Evolutionary conservation across 2,888 invertebrate species (phyloP).

Genomic region (Meghimatium bilineatum): DNA sequence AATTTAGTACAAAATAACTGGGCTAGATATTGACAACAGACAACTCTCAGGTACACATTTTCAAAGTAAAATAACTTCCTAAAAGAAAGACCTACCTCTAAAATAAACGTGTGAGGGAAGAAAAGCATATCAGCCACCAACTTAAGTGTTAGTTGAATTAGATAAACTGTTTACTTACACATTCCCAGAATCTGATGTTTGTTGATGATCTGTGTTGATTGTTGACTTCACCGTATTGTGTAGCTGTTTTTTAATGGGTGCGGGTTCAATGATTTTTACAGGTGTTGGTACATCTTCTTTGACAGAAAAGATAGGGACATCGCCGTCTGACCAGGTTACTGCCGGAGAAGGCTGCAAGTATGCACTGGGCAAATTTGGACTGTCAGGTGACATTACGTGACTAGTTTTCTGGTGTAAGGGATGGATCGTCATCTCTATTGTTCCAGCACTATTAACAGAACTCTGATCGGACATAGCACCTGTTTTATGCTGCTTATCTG

Average conservation of each 20-base stretch:
- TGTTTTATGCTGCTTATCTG: neutral
- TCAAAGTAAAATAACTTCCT: too few relatives aligned
- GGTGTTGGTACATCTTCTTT: conserved; percentile 10
- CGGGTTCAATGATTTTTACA: neutral
- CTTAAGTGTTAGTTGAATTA: neutral
- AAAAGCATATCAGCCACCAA: neutral
- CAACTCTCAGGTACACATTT: too few relatives aligned
- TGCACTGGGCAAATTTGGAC: neutral
- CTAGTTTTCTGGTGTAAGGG: neutral
- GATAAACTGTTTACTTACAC: neutral
- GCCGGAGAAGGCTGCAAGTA: neutral
- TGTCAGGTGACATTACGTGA: neutral
- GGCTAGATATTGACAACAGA: too few relatives aligned
- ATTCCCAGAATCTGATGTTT: neutral
- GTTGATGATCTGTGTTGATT: neutral
- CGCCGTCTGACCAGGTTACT: neutral
- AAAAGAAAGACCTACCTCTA: neutral
- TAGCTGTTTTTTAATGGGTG: neutral
- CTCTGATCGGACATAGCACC: neutral
- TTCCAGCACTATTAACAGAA: neutral
- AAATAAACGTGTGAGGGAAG: neutral
- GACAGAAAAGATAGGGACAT: conserved; percentile 42
- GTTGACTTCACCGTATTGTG: neutral
- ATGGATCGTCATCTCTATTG: neutral
- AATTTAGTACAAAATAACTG: neutral